Base-by-base conservation (phyloP, 2,888 invertebrate genomes). In the Lepidochitona cinerea region DNA sequence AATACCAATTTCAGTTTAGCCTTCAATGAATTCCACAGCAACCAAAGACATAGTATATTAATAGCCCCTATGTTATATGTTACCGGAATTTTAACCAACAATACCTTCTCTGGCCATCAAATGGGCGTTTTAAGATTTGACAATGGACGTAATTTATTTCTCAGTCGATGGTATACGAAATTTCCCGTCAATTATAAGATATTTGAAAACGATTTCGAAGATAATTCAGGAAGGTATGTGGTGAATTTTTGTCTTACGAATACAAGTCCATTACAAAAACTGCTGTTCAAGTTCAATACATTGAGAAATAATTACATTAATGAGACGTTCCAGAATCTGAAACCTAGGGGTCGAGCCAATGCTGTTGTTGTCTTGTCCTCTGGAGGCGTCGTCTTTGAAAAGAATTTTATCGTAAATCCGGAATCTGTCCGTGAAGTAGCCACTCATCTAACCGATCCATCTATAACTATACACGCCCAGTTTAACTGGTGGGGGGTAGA, bases 361-460 rank as follows among this genome's bases (percentile, higher is more conserved):
- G 99, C 98, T 0, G 95, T 97, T 0, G 93, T 99, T 49, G 96
- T 98, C 0, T 93, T 99, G 29, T 95, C 96, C 0, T 98, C 98
- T 0, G 94, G 95, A 87, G 98, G 99, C 88, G 94, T 98, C 0
- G 93, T 94, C 64, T 93, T 99, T 1, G 96, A 93, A 84, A 93
- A 98, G 75, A 99, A 99, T 90, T 96, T 97, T 75, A 94, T 99
- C 52, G 94, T 96, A 75, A 99, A 99, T 91, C 95, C 95, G 0
- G 94, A 95, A 78, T 97, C 98, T 0, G 93, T 94, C 71, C 98
- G 97, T 89, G 99, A 99, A 92, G 94, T 99, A 66, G 97, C 97
- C 0, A 97, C 98, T 0, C 98, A 99, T 86, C 92, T 98, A 26
- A 95, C 95, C 86, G 97, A 98, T 89, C 98, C 98, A 88, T 97